phyloP scores from a whole-genome alignment of 2,797 vertebrate genomes.

The Hemitrygon akajei region DNA sequence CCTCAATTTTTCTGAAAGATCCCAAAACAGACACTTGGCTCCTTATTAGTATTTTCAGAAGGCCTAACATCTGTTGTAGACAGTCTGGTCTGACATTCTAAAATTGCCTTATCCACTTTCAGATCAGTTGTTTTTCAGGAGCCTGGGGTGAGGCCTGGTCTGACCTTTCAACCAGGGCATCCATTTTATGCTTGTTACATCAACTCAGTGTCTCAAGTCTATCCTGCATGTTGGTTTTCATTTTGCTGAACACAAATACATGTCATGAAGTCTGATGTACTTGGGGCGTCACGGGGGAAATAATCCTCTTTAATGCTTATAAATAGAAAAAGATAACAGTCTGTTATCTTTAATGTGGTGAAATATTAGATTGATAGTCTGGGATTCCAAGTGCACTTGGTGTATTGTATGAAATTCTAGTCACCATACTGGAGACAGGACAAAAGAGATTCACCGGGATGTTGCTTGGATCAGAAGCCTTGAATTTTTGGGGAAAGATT shows the following conservation, averaged over 20 bases:
- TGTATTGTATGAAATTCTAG: too few relatives aligned
- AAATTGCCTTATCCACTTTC: neutral
- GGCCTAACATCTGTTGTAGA: neutral
- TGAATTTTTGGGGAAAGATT: too few relatives aligned
- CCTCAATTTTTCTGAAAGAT: neutral
- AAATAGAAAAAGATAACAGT: neutral
- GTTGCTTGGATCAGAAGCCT: too few relatives aligned
- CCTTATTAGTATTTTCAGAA: neutral
- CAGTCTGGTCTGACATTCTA: neutral
- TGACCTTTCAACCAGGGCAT: neutral
- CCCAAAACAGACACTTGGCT: neutral
- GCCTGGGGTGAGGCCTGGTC: too few relatives aligned
- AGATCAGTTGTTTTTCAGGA: neutral
- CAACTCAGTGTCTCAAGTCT: neutral
- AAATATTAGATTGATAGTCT: neutral
- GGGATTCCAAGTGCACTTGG: neutral
- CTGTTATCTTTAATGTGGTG: neutral
- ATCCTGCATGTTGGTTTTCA: too few relatives aligned
- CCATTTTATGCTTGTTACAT: neutral
- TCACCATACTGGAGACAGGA: too few relatives aligned
- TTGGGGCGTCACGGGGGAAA: neutral
- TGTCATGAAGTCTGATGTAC: neutral
- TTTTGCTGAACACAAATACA: neutral
- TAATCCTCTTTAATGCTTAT: neutral
- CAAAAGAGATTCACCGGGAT: too few relatives aligned